Conservation (phyloP, 1,140 invertebrate genomes). For the Lepidostoma basale region DNA sequence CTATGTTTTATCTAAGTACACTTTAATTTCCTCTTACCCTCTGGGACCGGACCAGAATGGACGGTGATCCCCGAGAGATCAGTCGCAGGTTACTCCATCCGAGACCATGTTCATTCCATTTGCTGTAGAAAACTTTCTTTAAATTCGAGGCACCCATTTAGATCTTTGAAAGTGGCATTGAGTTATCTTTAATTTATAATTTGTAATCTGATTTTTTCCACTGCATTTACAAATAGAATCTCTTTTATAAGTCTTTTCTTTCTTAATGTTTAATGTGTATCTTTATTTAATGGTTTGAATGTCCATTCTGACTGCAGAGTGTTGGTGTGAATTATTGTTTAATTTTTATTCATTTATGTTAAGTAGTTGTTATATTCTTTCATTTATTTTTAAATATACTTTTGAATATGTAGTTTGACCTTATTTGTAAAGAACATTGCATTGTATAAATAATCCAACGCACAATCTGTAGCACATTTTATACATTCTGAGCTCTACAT, state of each 20-base stretch:
- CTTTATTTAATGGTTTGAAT: no score
- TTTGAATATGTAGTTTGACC: neutral
- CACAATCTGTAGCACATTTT: constrained; percentile 6
- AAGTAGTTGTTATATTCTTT: constrained; percentile 12
- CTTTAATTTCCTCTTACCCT: no score
- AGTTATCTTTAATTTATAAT: neutral
- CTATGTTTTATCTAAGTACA: no score
- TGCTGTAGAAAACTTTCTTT: constrained; percentile 1
- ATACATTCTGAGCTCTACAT: neutral
- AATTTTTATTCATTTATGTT: constrained; percentile 7
- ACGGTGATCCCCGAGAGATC: no score
- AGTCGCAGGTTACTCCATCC: no score
- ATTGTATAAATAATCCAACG: constrained; percentile 20
- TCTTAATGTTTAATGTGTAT: neutral
- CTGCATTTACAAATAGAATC: constrained; percentile 13
- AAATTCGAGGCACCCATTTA: neutral
- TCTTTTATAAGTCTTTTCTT: constrained; percentile 19
- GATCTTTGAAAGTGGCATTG: neutral
- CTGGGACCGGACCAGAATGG: no score
- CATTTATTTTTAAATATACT: neutral
- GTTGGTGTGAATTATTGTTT: neutral
- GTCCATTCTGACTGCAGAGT: no score
- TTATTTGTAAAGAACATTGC: constrained; percentile 12
- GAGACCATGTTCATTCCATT: constrained; percentile 28
- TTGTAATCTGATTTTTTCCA: neutral